Base-by-base conservation (phyloP, 2,113 vertebrate species). In the Chaetorhynchus papuensis region DNA sequence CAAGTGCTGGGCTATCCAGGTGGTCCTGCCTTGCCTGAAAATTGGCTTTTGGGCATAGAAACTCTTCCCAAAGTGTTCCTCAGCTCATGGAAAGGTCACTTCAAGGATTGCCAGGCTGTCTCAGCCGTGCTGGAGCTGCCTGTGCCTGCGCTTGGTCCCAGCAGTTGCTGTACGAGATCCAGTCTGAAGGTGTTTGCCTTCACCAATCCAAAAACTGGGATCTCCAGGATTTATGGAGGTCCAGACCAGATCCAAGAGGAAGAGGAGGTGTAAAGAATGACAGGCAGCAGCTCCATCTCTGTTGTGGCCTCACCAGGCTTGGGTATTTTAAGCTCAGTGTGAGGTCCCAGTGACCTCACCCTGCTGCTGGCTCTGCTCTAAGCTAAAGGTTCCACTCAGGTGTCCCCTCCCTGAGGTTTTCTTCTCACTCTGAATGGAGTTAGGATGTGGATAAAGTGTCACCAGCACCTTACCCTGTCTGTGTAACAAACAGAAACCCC, bases 91-190 rank as follows among this genome's bases (percentile, higher is more conserved):
- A 28, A 60, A 44, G 27, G 33, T 69, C 27, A 28, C 22, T 68
- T 44, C 31, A 68, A 19, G 35, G 7, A 33, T 8, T 68, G 72
- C 12, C 63, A 52, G 37, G 45, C 37, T 68, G 63, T 23, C 18
- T 59, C 33, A 68, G 14, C 28, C 33, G 53, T 60, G 28, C 28
- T 76, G 1, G 7, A 31, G 49, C 60, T 89, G 64, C 35, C 77
- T 18, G 56, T 65, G 69, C 7, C 54, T 47, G 42, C 31, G 4
- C 45, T 37, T 60, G 45, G 20, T 75, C 41, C 41, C 60, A 50
- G 26, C 33, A 35, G 26, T 4, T 3, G 0, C 26, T 57, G 28
- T 8, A 31, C 0, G 0, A 41, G 31, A 49, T 49, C 13, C 70
- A 56, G 50, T 8, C 80, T 60, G 50, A 47, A 57, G 41, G 35